phyloP scores from a whole-genome alignment of 2,113 vertebrate species.

The Narcine bancroftii region DNA sequence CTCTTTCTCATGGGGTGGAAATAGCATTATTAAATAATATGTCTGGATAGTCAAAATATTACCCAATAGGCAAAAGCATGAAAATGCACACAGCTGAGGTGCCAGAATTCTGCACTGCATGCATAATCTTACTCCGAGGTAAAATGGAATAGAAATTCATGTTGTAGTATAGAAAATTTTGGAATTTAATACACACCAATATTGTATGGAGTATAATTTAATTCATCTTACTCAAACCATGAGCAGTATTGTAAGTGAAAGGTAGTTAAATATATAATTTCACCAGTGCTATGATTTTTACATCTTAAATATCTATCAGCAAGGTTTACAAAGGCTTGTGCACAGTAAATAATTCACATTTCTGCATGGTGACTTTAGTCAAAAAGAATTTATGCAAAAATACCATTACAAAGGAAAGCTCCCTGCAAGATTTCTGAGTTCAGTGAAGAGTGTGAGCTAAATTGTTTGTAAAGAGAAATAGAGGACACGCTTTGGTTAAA shows the following conservation, averaged over 20 bases:
- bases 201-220: not conserved
- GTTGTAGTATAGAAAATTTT: not conserved
- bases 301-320: not conserved
- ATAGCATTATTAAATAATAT: not conserved
- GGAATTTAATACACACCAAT: not conserved
- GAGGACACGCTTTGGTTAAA: not conserved
- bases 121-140: not conserved
- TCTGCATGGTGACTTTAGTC: not conserved
- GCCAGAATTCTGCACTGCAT: not conserved
- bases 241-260: not conserved
- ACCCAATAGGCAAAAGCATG: not conserved
- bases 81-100: not conserved
- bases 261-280: not conserved
- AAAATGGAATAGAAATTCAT: not conserved
- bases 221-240: not conserved
- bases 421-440: not conserved
- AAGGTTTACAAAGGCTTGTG: not conserved
- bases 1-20: slow-evolving; percentile 2
- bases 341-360: not conserved
- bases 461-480: not conserved
- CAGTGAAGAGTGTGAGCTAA: not conserved
- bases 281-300: not conserved
- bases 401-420: not conserved
- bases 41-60: not conserved
- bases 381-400: not conserved